Evolutionary conservation across 2,888 invertebrate species (phyloP), one percentile per base, ranked within the genome.

Genomic region (Cantharis nigra): DNA sequence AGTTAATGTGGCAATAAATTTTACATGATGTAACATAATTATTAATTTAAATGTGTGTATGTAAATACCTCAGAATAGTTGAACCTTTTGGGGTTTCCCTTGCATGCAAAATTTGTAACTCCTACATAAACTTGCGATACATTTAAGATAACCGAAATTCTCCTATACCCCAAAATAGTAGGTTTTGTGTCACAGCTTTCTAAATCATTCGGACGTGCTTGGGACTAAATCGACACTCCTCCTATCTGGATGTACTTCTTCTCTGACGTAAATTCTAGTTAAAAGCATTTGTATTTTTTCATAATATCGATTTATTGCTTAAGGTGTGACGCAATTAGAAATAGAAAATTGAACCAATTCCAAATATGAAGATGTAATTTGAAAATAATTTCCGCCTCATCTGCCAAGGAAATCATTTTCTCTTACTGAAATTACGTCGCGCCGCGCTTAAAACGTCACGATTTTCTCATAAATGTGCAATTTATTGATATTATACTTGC

Each of bases 161-260:
- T 49, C 49, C n/a, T 49, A n/a, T n/a, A n/a, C 49, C 49, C 49
- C 7, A 49, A 49, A 49, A 49, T 49, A 49, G 49, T 49, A 49
- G 49, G 49, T 49, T 49, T 49, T 49, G 49, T 49, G 49, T 49
- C 18, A 49, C 23, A 67, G 67, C 23, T 33, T 14, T 72, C 63
- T 75, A 75, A 71, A 75, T 75, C 75, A 75, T 72, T 18, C 49
- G 70, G 26, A 63, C 49, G 71, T 65, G 71, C 71, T 67, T 71
- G 71, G 75, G 75, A 64, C 67, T 20, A 75, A 75, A 71, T 30
- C 65, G 49, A 71, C 63, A 28, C 75, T 49, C 49, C n/a, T 49
- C 72, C 72, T 72, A 72, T 75, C 75, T 71, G 63, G 69, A 69
- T 75, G 71, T 75, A 71, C 62, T 75, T 65, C 69, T 49, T 20